Conservation (phyloP, 2,888 invertebrate species). For the Tridacna gigas region DNA sequence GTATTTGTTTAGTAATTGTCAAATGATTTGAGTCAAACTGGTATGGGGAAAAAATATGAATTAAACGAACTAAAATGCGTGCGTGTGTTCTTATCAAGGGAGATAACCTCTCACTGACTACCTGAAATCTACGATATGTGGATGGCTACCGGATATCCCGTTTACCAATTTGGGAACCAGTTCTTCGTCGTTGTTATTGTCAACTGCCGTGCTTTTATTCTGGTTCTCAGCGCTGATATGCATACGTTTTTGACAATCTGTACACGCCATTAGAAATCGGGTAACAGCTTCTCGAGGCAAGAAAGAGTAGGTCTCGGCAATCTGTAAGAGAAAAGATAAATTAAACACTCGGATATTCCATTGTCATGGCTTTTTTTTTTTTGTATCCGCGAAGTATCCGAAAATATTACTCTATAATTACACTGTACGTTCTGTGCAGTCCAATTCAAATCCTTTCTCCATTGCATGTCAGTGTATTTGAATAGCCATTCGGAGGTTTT, state of each 20-base stretch:
- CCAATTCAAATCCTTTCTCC: too few species aligned
- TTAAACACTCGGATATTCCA: too few species aligned
- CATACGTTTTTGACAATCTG: conserved; percentile 92
- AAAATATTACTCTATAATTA: too few species aligned
- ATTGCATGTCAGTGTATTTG: too few species aligned
- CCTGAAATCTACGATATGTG: conserved; percentile 90
- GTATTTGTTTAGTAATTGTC: too few species aligned
- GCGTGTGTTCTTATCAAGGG: neutral
- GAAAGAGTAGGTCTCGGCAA: conserved; percentile 98
- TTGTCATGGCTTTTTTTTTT: too few species aligned
- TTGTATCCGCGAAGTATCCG: too few species aligned
- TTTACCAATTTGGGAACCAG: conserved; percentile 32
- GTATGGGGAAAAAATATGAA: too few species aligned
- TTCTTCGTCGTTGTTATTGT: conserved; percentile 61
- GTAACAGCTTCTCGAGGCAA: conserved; percentile 98
- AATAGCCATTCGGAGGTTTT: too few species aligned
- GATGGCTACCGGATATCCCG: conserved; percentile 71
- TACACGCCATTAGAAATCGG: conserved; percentile 96
- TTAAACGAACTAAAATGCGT: neutral
- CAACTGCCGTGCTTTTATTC: conserved; percentile 49
- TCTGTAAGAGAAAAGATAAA: too few species aligned
- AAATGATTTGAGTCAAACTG: too few species aligned
- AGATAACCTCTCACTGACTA: conserved; percentile 68
- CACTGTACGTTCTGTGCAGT: too few species aligned
- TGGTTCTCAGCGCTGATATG: conserved; percentile 85